Base-by-base conservation (phyloP, 2,888 invertebrate genomes). In the Nudaria mundana region DNA sequence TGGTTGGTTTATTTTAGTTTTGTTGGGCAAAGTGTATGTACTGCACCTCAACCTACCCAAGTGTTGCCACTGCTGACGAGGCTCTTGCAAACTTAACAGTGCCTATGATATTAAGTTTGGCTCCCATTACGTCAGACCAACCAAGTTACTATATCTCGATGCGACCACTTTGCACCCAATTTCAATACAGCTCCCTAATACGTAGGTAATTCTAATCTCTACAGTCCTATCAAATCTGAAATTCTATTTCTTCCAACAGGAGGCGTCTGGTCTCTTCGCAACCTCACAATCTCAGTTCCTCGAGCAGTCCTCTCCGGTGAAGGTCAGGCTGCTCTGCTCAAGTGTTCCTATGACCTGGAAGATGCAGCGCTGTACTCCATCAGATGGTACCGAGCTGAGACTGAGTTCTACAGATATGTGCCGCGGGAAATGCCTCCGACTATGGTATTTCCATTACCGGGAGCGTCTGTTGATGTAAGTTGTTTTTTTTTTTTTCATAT, bases 381-480 rank as follows among this genome's bases (percentile, higher is more conserved):
- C 50, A 56, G 73, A 29, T 95, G 94, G 94, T 94, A 94, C 78
- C 89, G 92, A 43, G 92, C 92, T 3, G 91, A 92, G 50, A 90
- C 91, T 4, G 94, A 95, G 81, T 94, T 95, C 87, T 95, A 94
- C 81, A 89, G 94, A 63, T 94, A 90, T 67, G 92, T 93, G 45
- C 94, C 94, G 3, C 90, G 93, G 40, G 93, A 94, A 62, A 89
- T 91, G 66, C 94, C 94, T 0, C 92, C 93, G 0, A 92, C 92
- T 3, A 90, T 92, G 76, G 93, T 92, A 20, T 94, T 94, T 60
- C 89, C 92, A 0, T 75, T 93, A 37, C 91, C 92, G 0, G 93
- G 93, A 32, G 91, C 94, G 12, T 90, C 91, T 33, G 93, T 94
- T 12, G 94, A 95, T 71, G 94, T 94, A 67, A 93, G 93, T 91